Base-by-base conservation (phyloP, 2,797 vertebrate species). In the Sebastes melanostomus region DNA sequence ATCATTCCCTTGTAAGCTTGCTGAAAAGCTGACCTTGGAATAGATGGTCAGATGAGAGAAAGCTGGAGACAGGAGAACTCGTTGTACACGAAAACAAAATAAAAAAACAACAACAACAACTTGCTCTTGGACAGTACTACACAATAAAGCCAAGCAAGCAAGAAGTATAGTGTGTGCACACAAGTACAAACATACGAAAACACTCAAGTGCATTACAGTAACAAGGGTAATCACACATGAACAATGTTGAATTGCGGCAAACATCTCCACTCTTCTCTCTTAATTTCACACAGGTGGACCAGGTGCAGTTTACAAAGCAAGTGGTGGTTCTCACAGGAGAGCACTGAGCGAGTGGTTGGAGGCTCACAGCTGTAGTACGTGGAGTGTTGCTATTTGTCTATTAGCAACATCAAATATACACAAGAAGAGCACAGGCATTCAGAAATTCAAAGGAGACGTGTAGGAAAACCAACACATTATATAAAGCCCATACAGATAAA, bases 1-100 rank as follows among this genome's bases (percentile, higher is more conserved):
- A 96, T 96, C 94, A 96, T 96, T 95, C 94, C 95, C 94, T 90
- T 93, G 93, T 93, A 96, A 96, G 93, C 93, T 88, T 79, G 88
- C 95, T 93, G 94, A 95, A 96, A 94, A 95, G 91, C 94, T 95
- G 96, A 96, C 96, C 95, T 95, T 95, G 95, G 91, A 94, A 93
- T 94, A 93, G 92, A 94, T 93, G 90, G 93, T 94, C 92, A 91
- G 94, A 86, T 84, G 91, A 93, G 92, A 89, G 79, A 91, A 82
- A 85, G 83, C 80, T 68, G 8, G 86, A 93, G 87, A 90, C 81
- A 73, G 77, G 70, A 90, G 86, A 92, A 90, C 85, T 87, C 66
- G 55, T 73, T 78, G 86, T 83, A 78, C 80, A 90, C 84, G 71
- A 77, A 89, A 86, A 87, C 77, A 90, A 89, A 83, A 69, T 71